Conservation (phyloP, 2,888 invertebrate genomes). For the Harpalus rubripes region DNA sequence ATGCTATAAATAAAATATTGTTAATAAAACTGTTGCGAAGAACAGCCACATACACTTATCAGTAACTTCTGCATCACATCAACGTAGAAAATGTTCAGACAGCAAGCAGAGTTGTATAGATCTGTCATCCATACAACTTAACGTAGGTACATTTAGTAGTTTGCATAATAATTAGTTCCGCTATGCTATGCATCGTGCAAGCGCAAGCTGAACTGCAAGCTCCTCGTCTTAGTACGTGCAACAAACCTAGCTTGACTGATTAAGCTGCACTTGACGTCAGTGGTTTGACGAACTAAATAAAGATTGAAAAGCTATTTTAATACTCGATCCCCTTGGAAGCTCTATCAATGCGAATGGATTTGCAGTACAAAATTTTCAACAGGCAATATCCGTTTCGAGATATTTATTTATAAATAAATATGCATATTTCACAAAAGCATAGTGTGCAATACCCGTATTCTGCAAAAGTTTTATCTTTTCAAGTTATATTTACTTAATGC, state of each 20-base stretch:
- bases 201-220: neutral
- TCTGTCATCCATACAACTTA: slow-evolving; percentile 39
- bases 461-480: too few species aligned
- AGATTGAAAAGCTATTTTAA: neutral
- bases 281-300: neutral
- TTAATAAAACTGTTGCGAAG: too few species aligned
- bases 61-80: neutral
- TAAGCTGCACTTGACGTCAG: neutral
- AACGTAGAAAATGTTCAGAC: slow-evolving; percentile 18
- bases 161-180: slow-evolving; percentile 48
- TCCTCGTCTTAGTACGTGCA: neutral
- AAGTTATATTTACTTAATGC: too few species aligned
- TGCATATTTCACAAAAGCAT: too few species aligned
- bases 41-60: too few species aligned
- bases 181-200: neutral
- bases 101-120: slow-evolving; percentile 10
- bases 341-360: neutral
- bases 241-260: neutral
- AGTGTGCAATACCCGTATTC: too few species aligned
- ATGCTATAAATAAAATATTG: too few species aligned
- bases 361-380: neutral
- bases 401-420: neutral
- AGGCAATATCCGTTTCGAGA: neutral
- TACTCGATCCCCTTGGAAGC: neutral
- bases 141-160: slow-evolving; percentile 45